Conservation (phyloP, 64 coral and sea anemone species). For the Hydrozoanthus tunicans region DNA sequence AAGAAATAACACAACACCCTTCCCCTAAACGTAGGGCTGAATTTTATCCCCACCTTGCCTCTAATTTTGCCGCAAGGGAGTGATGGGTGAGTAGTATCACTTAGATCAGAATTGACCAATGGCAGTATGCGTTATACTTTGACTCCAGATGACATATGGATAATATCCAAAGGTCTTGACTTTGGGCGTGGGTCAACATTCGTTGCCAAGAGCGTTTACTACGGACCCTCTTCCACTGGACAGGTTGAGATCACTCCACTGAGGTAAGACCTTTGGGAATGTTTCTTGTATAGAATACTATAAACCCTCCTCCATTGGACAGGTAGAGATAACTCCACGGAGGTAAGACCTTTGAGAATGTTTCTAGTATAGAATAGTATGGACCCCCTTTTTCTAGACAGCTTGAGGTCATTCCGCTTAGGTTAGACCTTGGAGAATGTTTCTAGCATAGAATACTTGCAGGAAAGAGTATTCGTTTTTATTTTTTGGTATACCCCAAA, state of each 20-base stretch:
- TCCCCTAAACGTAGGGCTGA: too few relatives aligned
- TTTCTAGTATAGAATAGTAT: too few relatives aligned
- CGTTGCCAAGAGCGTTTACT: conserved; percentile 90
- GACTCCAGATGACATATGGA: conserved; percentile 94
- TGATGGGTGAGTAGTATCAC: background rate
- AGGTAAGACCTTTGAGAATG: background rate
- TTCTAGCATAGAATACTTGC: too few relatives aligned
- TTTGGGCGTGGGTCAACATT: conserved; percentile 74
- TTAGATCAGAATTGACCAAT: background rate
- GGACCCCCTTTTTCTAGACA: too few relatives aligned
- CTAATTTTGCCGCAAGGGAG: background rate
- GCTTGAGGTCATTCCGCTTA: too few relatives aligned
- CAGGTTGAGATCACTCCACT: conserved; percentile 87
- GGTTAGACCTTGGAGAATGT: too few relatives aligned
- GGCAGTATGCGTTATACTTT: background rate
- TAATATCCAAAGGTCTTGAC: conserved; percentile 71
- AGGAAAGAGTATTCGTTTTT: too few relatives aligned
- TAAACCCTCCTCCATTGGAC: too few relatives aligned
- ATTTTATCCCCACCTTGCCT: too few relatives aligned
- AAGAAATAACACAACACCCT: too few relatives aligned
- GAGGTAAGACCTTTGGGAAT: conserved; percentile 41
- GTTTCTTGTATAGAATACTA: too few relatives aligned
- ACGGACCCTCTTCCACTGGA: conserved; percentile 79
- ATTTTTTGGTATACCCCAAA: too few relatives aligned
- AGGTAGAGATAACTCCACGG: background rate